These are phyloP conservation scores for Branchellion lobata DNA, from an alignment of 2,888 invertebrate genomes.

Conservation along the genomic window DNA sequence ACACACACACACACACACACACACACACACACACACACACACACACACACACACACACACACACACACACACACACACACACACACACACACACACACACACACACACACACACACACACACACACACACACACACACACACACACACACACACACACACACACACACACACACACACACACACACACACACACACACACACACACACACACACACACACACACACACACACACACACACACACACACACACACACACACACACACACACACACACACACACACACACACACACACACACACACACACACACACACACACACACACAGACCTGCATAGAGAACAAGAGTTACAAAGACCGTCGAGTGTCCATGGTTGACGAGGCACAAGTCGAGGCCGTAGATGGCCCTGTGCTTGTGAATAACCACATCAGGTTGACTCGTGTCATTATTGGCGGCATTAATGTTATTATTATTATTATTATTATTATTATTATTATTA, in stretches of 20 bases:
- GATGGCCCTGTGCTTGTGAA: too few species aligned
- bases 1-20: conserved; percentile 18
- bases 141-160: conserved; percentile 13
- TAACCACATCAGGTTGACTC: too few species aligned
- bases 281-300: background rate
- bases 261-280: conserved; percentile 17
- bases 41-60: conserved; percentile 18
- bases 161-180: conserved; percentile 30
- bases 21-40: conserved; percentile 18
- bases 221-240: conserved; percentile 33
- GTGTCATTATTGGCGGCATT: too few species aligned
- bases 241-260: conserved; percentile 35
- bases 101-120: background rate
- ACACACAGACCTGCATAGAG: too few species aligned
- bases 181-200: conserved; percentile 27
- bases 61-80: conserved; percentile 14
- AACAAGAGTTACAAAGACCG: too few species aligned
- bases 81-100: background rate
- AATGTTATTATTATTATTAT: too few species aligned
- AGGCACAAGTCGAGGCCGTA: too few species aligned
- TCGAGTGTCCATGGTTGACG: too few species aligned
- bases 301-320: too few species aligned
- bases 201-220: conserved; percentile 37
- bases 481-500: too few species aligned
- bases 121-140: conserved; percentile 25